These are phyloP conservation scores for Pteropus rufus DNA, from an alignment of 2,797 vertebrate species.

Conservation along the genomic window DNA sequence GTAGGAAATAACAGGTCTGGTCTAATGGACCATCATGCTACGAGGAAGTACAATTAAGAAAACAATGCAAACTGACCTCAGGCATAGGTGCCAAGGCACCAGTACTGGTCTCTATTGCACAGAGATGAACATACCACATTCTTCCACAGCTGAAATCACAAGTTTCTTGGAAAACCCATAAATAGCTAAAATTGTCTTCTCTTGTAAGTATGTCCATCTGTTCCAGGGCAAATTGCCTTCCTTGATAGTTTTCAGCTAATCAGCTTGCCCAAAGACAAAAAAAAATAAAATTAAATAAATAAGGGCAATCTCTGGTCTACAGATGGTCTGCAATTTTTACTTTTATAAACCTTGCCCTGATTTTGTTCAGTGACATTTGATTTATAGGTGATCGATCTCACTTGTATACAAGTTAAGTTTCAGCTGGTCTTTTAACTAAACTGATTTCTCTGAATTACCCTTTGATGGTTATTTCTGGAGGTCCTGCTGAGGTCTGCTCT, in stretches of 20 bases:
- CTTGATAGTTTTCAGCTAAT: not conserved
- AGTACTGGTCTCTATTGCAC: too few relatives aligned
- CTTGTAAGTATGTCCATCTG: not conserved
- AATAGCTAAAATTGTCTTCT: not conserved
- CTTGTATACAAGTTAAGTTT: not conserved
- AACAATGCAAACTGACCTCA: not conserved
- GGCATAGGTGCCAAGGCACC: rapidly evolving
- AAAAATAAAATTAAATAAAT: not conserved
- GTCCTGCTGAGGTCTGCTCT: not conserved
- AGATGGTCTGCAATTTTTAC: not conserved
- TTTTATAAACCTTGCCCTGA: not conserved
- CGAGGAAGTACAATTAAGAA: not conserved
- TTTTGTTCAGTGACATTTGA: not conserved
- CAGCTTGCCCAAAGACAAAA: not conserved
- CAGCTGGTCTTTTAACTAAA: not conserved
- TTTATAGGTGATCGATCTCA: not conserved
- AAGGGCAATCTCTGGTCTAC: not conserved
- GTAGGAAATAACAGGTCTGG: not conserved
- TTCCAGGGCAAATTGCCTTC: not conserved
- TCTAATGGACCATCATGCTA: too few relatives aligned
- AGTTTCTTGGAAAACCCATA: not conserved
- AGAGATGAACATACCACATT: not conserved
- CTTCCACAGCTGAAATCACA: not conserved
- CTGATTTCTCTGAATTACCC: not conserved
- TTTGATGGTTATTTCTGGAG: not conserved